A percentile compares a stretch with the other conserved stretches of the same genome.
phyloP scores from a whole-genome alignment of 1,140 invertebrate species.

The Acromyrmex charruanus region DNA sequence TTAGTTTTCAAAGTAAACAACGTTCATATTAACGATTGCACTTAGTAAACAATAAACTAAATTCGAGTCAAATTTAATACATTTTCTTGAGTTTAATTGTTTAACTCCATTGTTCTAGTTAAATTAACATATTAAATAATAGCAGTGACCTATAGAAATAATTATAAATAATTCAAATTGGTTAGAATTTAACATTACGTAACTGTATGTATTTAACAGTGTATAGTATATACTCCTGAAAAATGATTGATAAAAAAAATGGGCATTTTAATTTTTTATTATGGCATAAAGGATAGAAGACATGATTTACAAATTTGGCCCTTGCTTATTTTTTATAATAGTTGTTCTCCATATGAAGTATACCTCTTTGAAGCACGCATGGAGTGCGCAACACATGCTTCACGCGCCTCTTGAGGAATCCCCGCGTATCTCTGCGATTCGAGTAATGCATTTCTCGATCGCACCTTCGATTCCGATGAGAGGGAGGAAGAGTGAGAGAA shows the following conservation, averaged over 20 bases:
- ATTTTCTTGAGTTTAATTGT: no score
- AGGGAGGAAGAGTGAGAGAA: background rate
- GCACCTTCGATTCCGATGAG: slow-evolving; percentile 26
- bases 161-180: no score
- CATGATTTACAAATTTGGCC: background rate
- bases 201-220: background rate
- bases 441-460: slow-evolving; percentile 47
- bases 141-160: no score
- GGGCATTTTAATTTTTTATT: no score
- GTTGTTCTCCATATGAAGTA: background rate
- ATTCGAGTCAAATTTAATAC: no score
- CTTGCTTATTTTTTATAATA: background rate
- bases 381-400: slow-evolving; percentile 14
- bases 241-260: background rate
- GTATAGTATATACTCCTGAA: background rate
- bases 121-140: no score
- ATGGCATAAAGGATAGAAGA: no score
- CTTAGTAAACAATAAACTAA: no score
- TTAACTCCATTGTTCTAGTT: no score
- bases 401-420: slow-evolving; percentile 25
- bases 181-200: no score
- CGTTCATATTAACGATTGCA: no score
- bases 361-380: background rate
- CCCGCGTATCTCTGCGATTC: slow-evolving; percentile 37
- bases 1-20: no score